Evolutionary conservation across 2,888 invertebrate species (phyloP).

Genomic region (Noctua janthe): DNA sequence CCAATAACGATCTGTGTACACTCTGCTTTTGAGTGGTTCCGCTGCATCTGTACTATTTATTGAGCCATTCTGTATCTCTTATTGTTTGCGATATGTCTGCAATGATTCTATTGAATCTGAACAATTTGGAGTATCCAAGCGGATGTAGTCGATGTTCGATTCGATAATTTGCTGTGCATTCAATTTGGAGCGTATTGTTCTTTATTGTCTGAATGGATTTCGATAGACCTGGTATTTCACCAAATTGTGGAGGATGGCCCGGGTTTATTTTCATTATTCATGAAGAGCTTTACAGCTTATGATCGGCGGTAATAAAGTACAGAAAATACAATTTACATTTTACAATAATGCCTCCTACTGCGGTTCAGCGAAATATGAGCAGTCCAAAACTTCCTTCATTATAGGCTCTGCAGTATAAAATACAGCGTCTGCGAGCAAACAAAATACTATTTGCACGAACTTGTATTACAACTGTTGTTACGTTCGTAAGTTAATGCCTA

Average conservation of each 20-base stretch:
- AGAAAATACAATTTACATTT: constrained; percentile 32
- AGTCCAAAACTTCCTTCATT: constrained; percentile 34
- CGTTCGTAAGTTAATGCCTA: constrained; percentile 60
- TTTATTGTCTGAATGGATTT: constrained; percentile 40
- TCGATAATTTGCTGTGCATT: constrained; percentile 54
- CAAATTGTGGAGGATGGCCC: constrained; percentile 13
- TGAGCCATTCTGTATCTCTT: constrained; percentile 58
- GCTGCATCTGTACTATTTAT: constrained; percentile 67
- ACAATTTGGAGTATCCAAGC: constrained; percentile 53
- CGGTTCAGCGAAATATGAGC: constrained; percentile 21
- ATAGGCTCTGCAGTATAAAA: constrained; percentile 38
- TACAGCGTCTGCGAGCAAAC: constrained; percentile 44
- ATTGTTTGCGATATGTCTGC: constrained; percentile 61
- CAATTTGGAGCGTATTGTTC: constrained; percentile 54
- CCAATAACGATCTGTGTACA: constrained; percentile 64
- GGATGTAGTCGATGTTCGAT: constrained; percentile 51
- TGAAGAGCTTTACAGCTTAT: constrained; percentile 36
- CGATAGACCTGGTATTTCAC: constrained; percentile 27
- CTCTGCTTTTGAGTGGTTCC: constrained; percentile 61
- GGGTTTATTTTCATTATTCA: constrained; percentile 36
- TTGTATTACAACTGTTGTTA: constrained; percentile 62
- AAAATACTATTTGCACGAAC: constrained; percentile 48
- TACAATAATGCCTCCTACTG: constrained; percentile 30
- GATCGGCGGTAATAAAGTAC: constrained; percentile 33
- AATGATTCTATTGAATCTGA: constrained; percentile 57